Evolutionary conservation across 2,888 invertebrate genomes (phyloP), one percentile per base, ranked within the genome.

Genomic region (Agonopterix arenella): DNA sequence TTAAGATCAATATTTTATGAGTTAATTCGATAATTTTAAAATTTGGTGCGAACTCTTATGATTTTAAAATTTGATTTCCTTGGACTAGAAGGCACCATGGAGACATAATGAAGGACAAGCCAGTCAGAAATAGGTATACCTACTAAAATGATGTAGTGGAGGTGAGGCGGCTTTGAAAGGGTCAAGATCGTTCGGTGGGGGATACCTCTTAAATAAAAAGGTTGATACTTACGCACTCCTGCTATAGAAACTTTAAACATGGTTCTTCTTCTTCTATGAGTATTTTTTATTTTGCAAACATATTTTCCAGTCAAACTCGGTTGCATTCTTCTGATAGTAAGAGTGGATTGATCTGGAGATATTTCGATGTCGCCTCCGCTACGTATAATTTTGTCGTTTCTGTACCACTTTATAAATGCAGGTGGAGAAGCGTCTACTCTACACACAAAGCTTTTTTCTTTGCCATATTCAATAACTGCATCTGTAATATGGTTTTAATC

Each of bases 351-450:
- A 40, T 77, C 68, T 8, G 46, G 44, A 8, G 70, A 63, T 49
- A 72, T 55, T 1, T 55, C 40, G 7, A 63, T 50, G 49, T 68
- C 49, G n/a, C 45, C 45, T 38, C 63, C 52, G 4, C 52, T 44
- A 1, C 9, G 28, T 16, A 78, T 7, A 43, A 42, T 42, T 10
- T 37, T 51, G 4, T 54, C 59, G 40, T 66, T 57, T 50, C 57
- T 62, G 43, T 60, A 66, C 80, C 80, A 80, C 4, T 41, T 52
- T 8, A 74, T 60, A 2, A 44, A 52, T n/a, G 63, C 67, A 4
- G 69, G 61, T 38, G 80, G 80, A 11, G 47, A 54, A 1, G 80
- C 68, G 2, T 72, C 61, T 7, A 73, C 52, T 45, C 62, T 60
- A 41, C 79, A 73, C 11, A 52, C 43, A 7, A 80, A 38, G 18